phyloP scores from a whole-genome alignment of 1,140 invertebrate species.

The Phenacoccus solenopsis region DNA sequence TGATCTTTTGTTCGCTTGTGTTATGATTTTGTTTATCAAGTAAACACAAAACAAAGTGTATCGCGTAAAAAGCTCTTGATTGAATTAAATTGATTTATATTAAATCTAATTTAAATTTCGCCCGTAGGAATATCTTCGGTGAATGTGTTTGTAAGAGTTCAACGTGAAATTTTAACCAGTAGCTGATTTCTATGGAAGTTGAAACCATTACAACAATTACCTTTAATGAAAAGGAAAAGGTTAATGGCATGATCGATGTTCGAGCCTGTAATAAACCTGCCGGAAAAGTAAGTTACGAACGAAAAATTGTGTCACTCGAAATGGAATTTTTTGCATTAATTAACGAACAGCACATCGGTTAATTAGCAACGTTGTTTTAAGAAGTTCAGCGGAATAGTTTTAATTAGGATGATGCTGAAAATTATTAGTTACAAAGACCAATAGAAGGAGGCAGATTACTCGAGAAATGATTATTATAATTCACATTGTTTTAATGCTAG shows the following conservation, averaged over 20 bases:
- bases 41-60: not conserved
- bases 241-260: conserved; percentile 36
- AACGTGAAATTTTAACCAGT: too few relatives aligned
- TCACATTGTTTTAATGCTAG: too few relatives aligned
- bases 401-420: not conserved
- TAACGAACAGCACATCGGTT: not conserved
- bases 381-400: not conserved
- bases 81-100: not conserved
- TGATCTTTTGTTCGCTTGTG: not conserved
- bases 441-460: not conserved
- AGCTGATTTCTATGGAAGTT: not conserved
- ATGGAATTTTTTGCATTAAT: not conserved
- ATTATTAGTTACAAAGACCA: not conserved
- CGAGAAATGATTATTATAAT: not conserved
- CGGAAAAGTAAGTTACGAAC: conserved; percentile 35
- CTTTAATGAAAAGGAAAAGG: conserved; percentile 11
- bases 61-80: too few relatives aligned
- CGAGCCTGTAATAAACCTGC: conserved; percentile 40
- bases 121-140: too few relatives aligned
- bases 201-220: not conserved
- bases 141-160: too few relatives aligned
- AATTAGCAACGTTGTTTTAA: not conserved
- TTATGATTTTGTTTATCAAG: not conserved
- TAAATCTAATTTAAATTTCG: not conserved
- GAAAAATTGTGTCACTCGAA: not conserved